phyloP scores from a whole-genome alignment of 2,888 invertebrate species.

The Fragum sueziense region DNA sequence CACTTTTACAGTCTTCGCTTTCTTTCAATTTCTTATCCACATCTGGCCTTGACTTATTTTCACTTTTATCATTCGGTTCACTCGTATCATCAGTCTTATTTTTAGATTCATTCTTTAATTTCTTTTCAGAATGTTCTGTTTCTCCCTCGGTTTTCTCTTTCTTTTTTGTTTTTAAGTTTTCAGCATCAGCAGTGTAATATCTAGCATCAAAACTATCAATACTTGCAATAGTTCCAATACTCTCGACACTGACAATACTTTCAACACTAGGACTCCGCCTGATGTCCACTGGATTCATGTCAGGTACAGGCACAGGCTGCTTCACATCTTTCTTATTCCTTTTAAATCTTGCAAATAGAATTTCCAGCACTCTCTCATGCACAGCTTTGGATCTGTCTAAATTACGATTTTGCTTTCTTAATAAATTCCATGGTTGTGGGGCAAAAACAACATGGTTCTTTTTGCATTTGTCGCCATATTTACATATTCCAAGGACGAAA shows the following conservation, averaged over 20 bases:
- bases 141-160: neutral
- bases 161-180: neutral
- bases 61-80: too few relatives aligned
- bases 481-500: slow-evolving; percentile 32
- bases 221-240: slow-evolving; percentile 8
- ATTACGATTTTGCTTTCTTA: slow-evolving; percentile 15
- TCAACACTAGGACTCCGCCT: slow-evolving; percentile 8
- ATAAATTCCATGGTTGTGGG: slow-evolving; percentile 19
- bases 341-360: slow-evolving; percentile 8
- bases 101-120: neutral
- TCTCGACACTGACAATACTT: slow-evolving; percentile 6
- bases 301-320: too few relatives aligned
- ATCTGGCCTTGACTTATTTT: neutral
- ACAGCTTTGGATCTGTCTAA: neutral
- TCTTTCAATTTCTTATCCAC: neutral
- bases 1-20: neutral
- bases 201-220: slow-evolving; percentile 19
- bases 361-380: neutral
- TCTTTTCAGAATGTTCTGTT: neutral
- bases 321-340: neutral
- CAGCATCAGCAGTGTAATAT: neutral
- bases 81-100: neutral
- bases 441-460: slow-evolving; percentile 40
- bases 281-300: neutral
- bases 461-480: slow-evolving; percentile 41